Evolutionary conservation across 2,888 invertebrate genomes (phyloP).

Genomic region (Napeogenes inachia): DNA sequence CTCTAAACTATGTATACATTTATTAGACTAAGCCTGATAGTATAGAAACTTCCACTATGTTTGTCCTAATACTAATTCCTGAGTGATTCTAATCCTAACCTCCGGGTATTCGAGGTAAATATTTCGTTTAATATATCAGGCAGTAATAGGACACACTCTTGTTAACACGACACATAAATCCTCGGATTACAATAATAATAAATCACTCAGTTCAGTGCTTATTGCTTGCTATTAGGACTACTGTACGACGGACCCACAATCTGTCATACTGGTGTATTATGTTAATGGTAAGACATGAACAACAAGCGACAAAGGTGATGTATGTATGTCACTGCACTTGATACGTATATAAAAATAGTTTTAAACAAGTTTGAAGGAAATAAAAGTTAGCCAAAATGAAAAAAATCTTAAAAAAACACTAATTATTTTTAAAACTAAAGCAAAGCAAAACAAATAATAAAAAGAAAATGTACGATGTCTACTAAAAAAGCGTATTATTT

Average conservation of each 20-base stretch:
- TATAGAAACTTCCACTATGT: no score
- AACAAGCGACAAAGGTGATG: neutral
- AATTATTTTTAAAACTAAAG: no score
- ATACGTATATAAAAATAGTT: neutral
- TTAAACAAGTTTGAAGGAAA: no score
- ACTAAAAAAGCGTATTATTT: no score
- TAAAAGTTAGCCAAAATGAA: no score
- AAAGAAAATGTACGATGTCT: no score
- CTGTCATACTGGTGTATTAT: conserved; percentile 18
- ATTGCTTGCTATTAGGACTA: conserved; percentile 17
- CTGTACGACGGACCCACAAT: conserved; percentile 15
- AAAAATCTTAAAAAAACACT: no score
- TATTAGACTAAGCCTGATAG: no score
- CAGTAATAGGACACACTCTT: conserved; percentile 3
- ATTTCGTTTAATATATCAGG: neutral
- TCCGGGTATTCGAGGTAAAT: neutral
- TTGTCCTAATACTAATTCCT: no score
- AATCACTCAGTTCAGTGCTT: conserved; percentile 7
- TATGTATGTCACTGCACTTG: neutral
- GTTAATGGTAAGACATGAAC: neutral
- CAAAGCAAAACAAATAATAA: no score
- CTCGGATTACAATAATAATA: conserved; percentile 6
- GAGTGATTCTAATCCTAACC: no score
- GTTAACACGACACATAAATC: conserved; percentile 8
- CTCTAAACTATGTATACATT: no score